Evolutionary conservation across 2,113 vertebrate species (phyloP), one percentile per base, ranked within the genome.

Genomic region (Barnardius zonarius): DNA sequence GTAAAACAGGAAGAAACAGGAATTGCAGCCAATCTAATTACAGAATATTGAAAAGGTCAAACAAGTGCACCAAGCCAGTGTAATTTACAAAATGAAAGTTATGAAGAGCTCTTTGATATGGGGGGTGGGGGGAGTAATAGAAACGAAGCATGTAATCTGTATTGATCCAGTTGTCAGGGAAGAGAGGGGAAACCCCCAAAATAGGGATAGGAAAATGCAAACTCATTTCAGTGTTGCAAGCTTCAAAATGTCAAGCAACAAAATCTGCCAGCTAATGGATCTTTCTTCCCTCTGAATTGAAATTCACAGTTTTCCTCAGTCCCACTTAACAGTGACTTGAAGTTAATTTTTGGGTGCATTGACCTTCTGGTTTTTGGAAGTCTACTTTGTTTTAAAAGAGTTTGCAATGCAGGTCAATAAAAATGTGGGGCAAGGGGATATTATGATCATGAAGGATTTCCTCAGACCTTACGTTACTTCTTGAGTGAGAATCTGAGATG

Each of bases 1-100:
- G 90, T 97, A 97, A 97, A 97, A 96, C 95, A 98, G 96, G 92
- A 97, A 92, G 76, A 93, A 97, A 96, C 19, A 86, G 69, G 74
- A 97, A 97, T 93, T 96, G 90, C 78, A 94, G 97, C 96, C 97
- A 98, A 97, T 96, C 96, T 98, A 97, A 97, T 97, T 97, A 97
- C 78, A 97, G 96, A 98, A 98, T 97, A 94, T 93, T 97, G 97
- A 97, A 98, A 98, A 98, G 98, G 97, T 97, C 97, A 98, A 96
- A 95, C 82, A 63, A 96, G 94, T 95, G 91, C 92, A 93, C 77
- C 84, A 83, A 90, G 92, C 88, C 61, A 39, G 63, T 54, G 37
- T 81, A 83, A 91, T 87, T 52, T 92, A 93, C 52, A 88, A 96
- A 96, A 96, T 92, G 48, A 82, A 95, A 96, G 93, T 90, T 92